These are phyloP conservation scores for Stomorhina lunata DNA, from an alignment of 2,888 invertebrate genomes.

Conservation along the genomic window DNA sequence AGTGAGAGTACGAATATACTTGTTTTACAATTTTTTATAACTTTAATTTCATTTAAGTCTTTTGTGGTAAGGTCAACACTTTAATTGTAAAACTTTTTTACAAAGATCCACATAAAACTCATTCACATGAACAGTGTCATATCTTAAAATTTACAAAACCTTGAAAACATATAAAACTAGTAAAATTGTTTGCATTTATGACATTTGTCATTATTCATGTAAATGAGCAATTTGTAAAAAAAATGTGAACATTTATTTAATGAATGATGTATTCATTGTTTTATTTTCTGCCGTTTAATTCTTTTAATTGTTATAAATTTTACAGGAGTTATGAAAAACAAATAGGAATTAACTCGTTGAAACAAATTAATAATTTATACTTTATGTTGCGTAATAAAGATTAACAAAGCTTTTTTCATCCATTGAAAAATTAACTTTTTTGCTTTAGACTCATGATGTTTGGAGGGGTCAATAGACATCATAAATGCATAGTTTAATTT, in stretches of 20 bases:
- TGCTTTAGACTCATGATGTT: not conserved
- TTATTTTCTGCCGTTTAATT: not conserved
- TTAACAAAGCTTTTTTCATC: not conserved
- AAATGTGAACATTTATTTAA: too few relatives aligned
- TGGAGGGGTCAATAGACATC: too few relatives aligned
- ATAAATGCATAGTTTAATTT: slow-evolving; percentile 33
- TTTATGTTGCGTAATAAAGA: slow-evolving; percentile 3
- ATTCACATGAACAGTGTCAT: too few relatives aligned
- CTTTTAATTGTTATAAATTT: slow-evolving; percentile 58
- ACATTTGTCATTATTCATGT: too few relatives aligned
- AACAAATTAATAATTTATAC: slow-evolving; percentile 23
- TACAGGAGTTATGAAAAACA: slow-evolving; percentile 33
- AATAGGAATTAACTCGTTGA: not conserved
- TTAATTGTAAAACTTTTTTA: slow-evolving; percentile 45
- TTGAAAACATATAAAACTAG: too few relatives aligned
- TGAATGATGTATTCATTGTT: slow-evolving; percentile 16
- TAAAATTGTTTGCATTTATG: too few relatives aligned
- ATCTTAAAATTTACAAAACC: too few relatives aligned
- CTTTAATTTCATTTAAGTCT: not conserved
- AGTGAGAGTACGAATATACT: not conserved
- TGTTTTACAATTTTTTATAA: not conserved
- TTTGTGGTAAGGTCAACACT: slow-evolving; percentile 45
- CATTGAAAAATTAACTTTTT: not conserved
- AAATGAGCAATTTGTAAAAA: too few relatives aligned
- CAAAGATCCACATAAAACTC: too few relatives aligned